These are phyloP conservation scores for Theretra japonica DNA, from an alignment of 2,888 invertebrate genomes.

Conservation along the genomic window DNA sequence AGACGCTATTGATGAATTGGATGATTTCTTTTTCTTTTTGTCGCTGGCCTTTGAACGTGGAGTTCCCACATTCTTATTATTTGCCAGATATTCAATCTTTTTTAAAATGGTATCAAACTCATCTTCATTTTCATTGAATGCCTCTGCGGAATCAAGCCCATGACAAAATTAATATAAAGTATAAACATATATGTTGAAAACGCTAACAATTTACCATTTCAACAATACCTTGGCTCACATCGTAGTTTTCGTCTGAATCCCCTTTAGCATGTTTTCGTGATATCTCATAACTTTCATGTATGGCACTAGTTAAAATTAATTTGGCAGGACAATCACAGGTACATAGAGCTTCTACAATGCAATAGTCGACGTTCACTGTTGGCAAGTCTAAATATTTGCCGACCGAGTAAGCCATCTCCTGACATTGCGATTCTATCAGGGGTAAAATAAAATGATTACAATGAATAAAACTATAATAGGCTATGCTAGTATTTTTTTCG, in stretches of 20 bases:
- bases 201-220: not conserved
- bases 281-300: slow-evolving; percentile 64
- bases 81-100: slow-evolving; percentile 64
- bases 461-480: too few species aligned
- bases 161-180: slow-evolving; percentile 7
- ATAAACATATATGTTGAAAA: not conserved
- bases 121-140: slow-evolving; percentile 57
- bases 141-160: slow-evolving; percentile 46
- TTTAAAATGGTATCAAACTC: slow-evolving; percentile 63
- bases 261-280: slow-evolving; percentile 45
- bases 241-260: slow-evolving; percentile 47
- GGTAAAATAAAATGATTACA: not conserved
- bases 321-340: slow-evolving; percentile 57
- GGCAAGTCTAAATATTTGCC: slow-evolving; percentile 75
- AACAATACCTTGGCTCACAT: slow-evolving; percentile 32
- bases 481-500: too few species aligned
- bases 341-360: slow-evolving; percentile 78
- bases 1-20: slow-evolving; percentile 58
- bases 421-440: slow-evolving; percentile 66
- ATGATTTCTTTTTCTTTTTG: slow-evolving; percentile 68
- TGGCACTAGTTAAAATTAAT: slow-evolving; percentile 52
- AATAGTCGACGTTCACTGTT: slow-evolving; percentile 77
- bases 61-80: slow-evolving; percentile 59
- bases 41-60: slow-evolving; percentile 70
- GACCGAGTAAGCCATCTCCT: slow-evolving; percentile 72